These are phyloP conservation scores for Heliothis subflexa DNA, from an alignment of 1,140 invertebrate species.

Conservation along the genomic window DNA sequence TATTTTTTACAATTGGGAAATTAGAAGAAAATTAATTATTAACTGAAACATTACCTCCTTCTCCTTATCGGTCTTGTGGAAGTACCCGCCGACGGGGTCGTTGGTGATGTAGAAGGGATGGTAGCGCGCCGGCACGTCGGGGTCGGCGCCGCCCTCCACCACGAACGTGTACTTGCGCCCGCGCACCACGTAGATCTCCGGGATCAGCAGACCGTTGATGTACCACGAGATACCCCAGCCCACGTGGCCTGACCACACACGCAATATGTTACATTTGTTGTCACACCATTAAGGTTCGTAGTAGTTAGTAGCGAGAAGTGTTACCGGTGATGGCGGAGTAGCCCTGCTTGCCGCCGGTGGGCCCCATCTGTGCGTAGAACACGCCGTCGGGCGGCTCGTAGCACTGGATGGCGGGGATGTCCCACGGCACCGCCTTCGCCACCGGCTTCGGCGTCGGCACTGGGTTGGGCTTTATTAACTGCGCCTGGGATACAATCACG, in stretches of 20 bases:
- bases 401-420: conserved; percentile 95
- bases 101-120: conserved; percentile 99
- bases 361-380: conserved; percentile 96
- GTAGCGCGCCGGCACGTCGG: conserved; percentile 92
- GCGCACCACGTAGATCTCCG: conserved; percentile 96
- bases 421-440: conserved; percentile 89
- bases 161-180: conserved; percentile 97
- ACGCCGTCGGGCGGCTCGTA: conserved; percentile 95
- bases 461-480: conserved; percentile 72
- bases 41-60: conserved; percentile 87
- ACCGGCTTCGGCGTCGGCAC: conserved; percentile 89
- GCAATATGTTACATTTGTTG: too few species aligned
- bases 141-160: conserved; percentile 94
- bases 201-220: conserved; percentile 97
- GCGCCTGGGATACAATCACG: conserved; percentile 47
- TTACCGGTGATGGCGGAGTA: conserved; percentile 94
- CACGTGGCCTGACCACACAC: conserved; percentile 90
- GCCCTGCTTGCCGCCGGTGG: conserved; percentile 94
- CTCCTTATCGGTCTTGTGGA: conserved; percentile 94
- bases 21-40: too few species aligned
- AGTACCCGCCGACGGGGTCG: conserved; percentile 95
- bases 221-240: conserved; percentile 98
- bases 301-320: neutral
- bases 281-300: neutral
- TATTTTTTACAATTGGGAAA: too few species aligned